A percentile compares a stretch with the other conserved stretches of the same genome.
Evolutionary conservation across 2,113 vertebrate genomes (phyloP).

Genomic region (Cettia cetti): DNA sequence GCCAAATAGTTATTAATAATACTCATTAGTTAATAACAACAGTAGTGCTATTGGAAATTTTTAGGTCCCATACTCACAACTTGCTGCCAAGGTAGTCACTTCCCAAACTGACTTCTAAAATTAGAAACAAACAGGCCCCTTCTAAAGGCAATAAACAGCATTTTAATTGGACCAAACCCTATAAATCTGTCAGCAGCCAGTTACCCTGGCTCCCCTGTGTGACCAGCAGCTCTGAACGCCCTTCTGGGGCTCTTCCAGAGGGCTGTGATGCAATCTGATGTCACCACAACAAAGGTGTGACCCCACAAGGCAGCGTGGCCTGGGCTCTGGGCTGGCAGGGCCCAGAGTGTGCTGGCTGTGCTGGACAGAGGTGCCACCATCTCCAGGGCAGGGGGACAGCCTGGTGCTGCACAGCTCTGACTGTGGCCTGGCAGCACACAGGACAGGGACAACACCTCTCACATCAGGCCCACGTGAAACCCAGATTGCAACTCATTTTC

Average conservation of each 20-base stretch:
- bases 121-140: slow-evolving; percentile 38
- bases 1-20: neutral
- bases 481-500: neutral
- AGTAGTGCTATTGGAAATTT: neutral
- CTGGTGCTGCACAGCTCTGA: neutral
- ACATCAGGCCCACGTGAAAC: neutral
- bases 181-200: slow-evolving; percentile 42
- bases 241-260: neutral
- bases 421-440: neutral
- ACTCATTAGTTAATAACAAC: neutral
- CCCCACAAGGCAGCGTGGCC: accelerated
- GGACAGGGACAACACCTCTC: neutral
- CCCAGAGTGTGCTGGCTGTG: neutral
- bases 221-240: neutral
- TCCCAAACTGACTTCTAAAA: slow-evolving; percentile 25
- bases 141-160: slow-evolving; percentile 46
- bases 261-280: neutral
- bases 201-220: neutral
- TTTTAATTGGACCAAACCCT: slow-evolving; percentile 19
- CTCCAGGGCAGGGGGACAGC: neutral
- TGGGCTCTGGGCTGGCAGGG: accelerated
- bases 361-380: neutral
- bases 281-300: neutral
- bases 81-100: neutral
- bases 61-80: neutral